Evolutionary conservation across 2,797 vertebrate genomes (phyloP).

Genomic region (Antennarius maculatus): DNA sequence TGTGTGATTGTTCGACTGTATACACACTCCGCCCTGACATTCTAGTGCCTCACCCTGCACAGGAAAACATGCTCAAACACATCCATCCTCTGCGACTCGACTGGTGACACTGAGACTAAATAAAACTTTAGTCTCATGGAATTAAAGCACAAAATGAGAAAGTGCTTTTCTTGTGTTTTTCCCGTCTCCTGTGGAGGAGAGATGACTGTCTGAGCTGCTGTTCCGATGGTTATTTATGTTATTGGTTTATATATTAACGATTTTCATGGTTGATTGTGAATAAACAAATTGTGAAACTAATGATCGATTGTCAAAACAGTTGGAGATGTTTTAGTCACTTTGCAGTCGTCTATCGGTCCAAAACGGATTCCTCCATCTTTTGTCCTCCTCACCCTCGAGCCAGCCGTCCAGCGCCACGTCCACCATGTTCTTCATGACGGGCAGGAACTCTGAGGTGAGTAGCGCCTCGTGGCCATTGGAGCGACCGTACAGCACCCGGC

Average conservation of each 20-base stretch:
- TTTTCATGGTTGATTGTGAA: too few species aligned
- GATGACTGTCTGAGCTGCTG: too few species aligned
- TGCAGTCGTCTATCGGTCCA: neutral
- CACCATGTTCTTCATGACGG: slow-evolving; percentile 92
- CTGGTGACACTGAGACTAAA: slow-evolving; percentile 12
- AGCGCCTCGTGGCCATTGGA: slow-evolving; percentile 78
- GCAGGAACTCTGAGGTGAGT: slow-evolving; percentile 93
- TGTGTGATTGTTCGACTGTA: slow-evolving; percentile 46
- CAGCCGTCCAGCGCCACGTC: slow-evolving; percentile 90
- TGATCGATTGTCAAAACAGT: too few species aligned
- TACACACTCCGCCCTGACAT: slow-evolving; percentile 41
- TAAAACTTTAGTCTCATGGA: neutral
- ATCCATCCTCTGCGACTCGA: slow-evolving; percentile 20
- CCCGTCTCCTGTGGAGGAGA: too few species aligned
- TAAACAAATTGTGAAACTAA: too few species aligned
- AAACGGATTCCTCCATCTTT: neutral
- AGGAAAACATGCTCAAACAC: slow-evolving; percentile 52
- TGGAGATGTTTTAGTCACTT: too few species aligned
- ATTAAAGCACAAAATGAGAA: neutral
- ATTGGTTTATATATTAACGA: too few species aligned
- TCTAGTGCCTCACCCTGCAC: slow-evolving; percentile 47
- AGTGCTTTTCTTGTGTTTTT: too few species aligned
- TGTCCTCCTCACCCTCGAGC: slow-evolving; percentile 84
- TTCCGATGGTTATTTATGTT: too few species aligned
- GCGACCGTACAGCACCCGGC: slow-evolving; percentile 84